Conservation (phyloP, 2,113 vertebrate genomes). For the Hymenochirus boettgeri region DNA sequence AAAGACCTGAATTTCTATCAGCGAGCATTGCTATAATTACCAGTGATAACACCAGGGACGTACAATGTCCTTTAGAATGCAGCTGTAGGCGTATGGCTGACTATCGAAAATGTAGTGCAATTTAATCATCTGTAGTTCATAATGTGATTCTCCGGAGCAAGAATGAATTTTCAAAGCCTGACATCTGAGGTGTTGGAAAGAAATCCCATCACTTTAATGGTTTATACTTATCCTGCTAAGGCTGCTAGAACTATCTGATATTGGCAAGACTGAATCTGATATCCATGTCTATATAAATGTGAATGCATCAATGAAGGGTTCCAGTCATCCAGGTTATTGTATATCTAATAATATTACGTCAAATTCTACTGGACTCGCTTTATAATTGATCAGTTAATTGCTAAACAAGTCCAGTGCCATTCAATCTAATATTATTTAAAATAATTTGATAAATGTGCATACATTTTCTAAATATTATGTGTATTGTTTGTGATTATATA, state of each 20-base stretch:
- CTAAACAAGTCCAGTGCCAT: no score
- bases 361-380: no score
- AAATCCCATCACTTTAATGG: conserved; percentile 31
- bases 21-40: conserved; percentile 39
- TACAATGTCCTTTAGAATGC: conserved; percentile 39
- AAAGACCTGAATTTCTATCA: conserved; percentile 41
- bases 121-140: conserved; percentile 43
- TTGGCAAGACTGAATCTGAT: no score
- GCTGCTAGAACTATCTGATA: conserved; percentile 34
- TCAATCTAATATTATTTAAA: no score
- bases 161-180: conserved; percentile 36
- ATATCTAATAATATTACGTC: no score
- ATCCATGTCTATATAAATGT: no score
- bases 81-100: conserved; percentile 36
- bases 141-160: conserved; percentile 38
- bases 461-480: no score
- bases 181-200: conserved; percentile 38
- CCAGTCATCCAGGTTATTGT: no score
- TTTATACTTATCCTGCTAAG: conserved; percentile 32
- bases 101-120: conserved; percentile 30
- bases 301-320: no score
- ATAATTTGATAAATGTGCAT: no score
- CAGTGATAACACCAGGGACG: conserved; percentile 41
- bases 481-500: no score
- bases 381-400: no score